Evolutionary conservation across 2,113 vertebrate genomes (phyloP), one percentile per base, ranked within the genome.

Genomic region (Odocoileus hemionus): DNA sequence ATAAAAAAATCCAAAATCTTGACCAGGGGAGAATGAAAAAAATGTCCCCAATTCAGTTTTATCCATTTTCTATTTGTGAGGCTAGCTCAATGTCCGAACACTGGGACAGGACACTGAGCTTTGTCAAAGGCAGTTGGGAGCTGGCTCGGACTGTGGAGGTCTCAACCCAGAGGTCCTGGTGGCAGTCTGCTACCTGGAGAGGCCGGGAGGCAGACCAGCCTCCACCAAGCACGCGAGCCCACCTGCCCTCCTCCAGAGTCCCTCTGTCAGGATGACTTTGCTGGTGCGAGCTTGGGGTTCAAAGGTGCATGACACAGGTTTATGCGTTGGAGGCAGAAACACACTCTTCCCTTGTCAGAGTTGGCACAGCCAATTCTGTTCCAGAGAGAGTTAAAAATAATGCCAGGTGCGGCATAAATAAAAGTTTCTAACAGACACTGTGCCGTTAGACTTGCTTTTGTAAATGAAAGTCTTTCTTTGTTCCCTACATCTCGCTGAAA

Each of bases 401-500:
- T 91, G 85, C 92, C 96, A 97, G 43, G 96, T 1, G 91, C 61
- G 84, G 61, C 70, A 83, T 64, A 98, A 97, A 95, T 97, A 70
- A 70, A 97, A 97, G 89, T 95, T 97, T 58, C 93, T 97, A 97
- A 92, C 67, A 95, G 87, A 97, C 78, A 50, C 60, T 79, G 93
- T 94, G 36, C 91, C 78, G 52, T 97, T 84, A 55, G 39, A 94
- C 74, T 95, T 95, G 78, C 52, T 93, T 96, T 97, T 96, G 86
- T 87, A 95, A 97, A 95, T 97, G 58, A 97, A 97, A 91, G 83
- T 91, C 74, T 82, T 85, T n/a, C 54, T 76, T 94, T 97, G 92
- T 97, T 97, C 30, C 61, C 86, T 96, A 67, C 21, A 90, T 96
- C 96, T 98, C 96, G 54, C 50, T 19, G 26, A 97, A 98, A 96